A percentile compares a stretch with the other conserved stretches of the same genome.
Conservation (phyloP, 2,888 invertebrate genomes). For the Orgyia antiqua region DNA sequence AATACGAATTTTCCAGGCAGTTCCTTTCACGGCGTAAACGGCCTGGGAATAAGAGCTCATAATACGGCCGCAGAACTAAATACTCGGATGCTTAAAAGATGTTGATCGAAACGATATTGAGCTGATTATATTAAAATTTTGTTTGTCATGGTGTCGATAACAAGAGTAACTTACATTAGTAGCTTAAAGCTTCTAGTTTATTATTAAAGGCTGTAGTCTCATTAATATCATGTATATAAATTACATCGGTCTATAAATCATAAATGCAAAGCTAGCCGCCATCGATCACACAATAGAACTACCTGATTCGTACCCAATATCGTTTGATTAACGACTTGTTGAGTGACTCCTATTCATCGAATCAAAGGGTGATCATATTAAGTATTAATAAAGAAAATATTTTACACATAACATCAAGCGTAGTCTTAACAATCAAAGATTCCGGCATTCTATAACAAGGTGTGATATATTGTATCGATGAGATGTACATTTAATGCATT, state of each 20-base stretch:
- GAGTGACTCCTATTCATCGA: constrained; percentile 73
- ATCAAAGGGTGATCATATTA: constrained; percentile 71
- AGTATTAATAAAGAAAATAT: constrained; percentile 70
- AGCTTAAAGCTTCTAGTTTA: constrained; percentile 33
- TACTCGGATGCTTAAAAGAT: too few species aligned
- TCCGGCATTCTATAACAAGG: constrained; percentile 27
- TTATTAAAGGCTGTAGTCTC: constrained; percentile 39
- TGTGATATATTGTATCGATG: constrained; percentile 33
- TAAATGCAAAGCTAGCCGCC: constrained; percentile 56
- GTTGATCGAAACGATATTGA: too few species aligned
- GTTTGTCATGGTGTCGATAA: constrained; percentile 23
- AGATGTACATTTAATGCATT: constrained; percentile 30
- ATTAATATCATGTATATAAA: constrained; percentile 59
- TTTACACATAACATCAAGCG: constrained; percentile 52
- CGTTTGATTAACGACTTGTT: constrained; percentile 74
- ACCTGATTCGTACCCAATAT: constrained; percentile 72
- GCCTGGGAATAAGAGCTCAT: too few species aligned
- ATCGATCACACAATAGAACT: constrained; percentile 64
- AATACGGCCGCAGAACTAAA: too few species aligned
- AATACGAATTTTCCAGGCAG: too few species aligned
- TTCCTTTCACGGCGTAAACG: too few species aligned
- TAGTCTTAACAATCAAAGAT: constrained; percentile 27
- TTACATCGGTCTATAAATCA: constrained; percentile 64
- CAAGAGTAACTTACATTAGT: constrained; percentile 40
- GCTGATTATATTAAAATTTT: too few species aligned